phyloP scores from a whole-genome alignment of 2,113 vertebrate genomes.

The Nycticebus coucang region DNA sequence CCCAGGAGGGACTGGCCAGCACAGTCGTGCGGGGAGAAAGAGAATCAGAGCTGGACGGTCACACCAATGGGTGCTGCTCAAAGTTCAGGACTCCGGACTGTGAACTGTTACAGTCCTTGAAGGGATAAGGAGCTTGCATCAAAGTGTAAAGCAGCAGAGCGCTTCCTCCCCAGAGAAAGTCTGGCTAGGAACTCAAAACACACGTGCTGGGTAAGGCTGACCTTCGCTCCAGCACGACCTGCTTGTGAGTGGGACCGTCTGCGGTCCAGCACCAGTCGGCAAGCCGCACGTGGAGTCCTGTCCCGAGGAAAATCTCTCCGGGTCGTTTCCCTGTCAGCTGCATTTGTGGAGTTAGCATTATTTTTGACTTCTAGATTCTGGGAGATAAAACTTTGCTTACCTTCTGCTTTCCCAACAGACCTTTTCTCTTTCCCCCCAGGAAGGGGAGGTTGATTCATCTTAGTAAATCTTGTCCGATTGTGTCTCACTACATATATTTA shows the following conservation, averaged over 20 bases:
- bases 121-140: neutral
- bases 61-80: no score
- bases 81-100: neutral
- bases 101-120: neutral
- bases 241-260: fast-evolving
- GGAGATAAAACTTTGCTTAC: neutral
- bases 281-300: no score
- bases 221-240: neutral
- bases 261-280: fast-evolving
- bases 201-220: neutral
- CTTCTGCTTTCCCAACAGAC: neutral
- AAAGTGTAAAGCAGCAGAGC: fast-evolving
- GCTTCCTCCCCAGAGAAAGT: neutral
- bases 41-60: neutral
- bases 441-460: conserved; percentile 25
- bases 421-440: neutral
- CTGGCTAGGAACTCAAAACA: neutral
- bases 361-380: neutral
- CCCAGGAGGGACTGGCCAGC: fast-evolving
- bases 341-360: neutral
- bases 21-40: no score
- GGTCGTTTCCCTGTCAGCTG: neutral
- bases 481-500: neutral
- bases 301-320: neutral
- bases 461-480: conserved; percentile 20